These are phyloP conservation scores for Tinamus major DNA, from an alignment of 2,797 vertebrate genomes.

Conservation along the genomic window DNA sequence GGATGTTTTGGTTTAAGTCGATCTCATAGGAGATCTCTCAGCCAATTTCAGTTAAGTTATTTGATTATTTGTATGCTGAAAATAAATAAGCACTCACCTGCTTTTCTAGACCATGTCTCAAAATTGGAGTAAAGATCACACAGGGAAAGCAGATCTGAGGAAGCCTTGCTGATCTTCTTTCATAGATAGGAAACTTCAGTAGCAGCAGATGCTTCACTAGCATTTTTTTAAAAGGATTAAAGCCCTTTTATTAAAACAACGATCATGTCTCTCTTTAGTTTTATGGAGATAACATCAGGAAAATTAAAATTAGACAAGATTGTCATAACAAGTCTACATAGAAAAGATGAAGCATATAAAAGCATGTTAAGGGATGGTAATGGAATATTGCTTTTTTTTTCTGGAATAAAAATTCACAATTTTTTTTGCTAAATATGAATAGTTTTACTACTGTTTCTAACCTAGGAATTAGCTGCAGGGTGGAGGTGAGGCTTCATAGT, in stretches of 20 bases:
- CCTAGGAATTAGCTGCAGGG: slow-evolving; percentile 2
- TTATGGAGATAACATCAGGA: slow-evolving; percentile 15
- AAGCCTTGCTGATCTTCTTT: background rate
- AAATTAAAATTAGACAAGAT: slow-evolving; percentile 29
- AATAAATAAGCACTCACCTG: background rate
- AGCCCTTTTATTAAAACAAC: slow-evolving; percentile 11
- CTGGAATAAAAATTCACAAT: slow-evolving; percentile 30
- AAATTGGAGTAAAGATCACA: rapidly evolving
- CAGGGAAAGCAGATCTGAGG: background rate
- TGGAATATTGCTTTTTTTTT: slow-evolving; percentile 11
- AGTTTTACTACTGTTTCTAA: slow-evolving; percentile 6
- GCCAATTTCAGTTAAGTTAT: background rate
- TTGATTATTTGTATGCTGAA: background rate
- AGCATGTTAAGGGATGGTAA: background rate
- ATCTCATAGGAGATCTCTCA: background rate
- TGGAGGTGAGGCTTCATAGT: slow-evolving; percentile 18
- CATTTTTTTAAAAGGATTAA: slow-evolving; percentile 17
- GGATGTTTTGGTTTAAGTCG: background rate
- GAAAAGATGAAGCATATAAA: background rate
- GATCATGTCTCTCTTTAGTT: background rate
- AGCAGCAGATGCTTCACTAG: background rate
- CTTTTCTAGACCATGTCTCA: background rate
- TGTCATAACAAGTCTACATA: background rate
- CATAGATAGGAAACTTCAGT: background rate
- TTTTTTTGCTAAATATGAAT: background rate